These are phyloP conservation scores for Drosophila leontia DNA, from an alignment of 1,140 invertebrate genomes.

Conservation along the genomic window DNA sequence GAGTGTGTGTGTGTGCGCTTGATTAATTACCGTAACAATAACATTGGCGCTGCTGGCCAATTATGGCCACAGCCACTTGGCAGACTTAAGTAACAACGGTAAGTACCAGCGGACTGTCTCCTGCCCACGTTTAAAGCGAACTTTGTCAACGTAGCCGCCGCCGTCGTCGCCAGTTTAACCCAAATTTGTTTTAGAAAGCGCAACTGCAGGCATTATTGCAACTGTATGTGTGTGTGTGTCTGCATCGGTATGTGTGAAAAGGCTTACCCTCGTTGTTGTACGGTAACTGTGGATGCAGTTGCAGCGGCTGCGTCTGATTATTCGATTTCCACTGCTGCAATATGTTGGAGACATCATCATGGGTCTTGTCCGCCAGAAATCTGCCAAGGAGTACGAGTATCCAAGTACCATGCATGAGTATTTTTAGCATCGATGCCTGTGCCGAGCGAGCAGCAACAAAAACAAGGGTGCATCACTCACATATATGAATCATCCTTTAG, in stretches of 20 bases:
- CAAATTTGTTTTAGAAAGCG: conserved; percentile 75
- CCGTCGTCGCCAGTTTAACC: conserved; percentile 56
- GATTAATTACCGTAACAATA: conserved; percentile 64
- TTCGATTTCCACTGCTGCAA: conserved; percentile 83
- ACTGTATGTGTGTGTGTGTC: conserved; percentile 3
- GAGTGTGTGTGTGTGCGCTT: conserved; percentile 19
- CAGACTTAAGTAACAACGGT: conserved; percentile 28
- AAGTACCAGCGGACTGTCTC: conserved; percentile 27
- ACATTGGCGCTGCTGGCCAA: conserved; percentile 53
- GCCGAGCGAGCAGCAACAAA: conserved; percentile 21
- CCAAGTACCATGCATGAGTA: conserved; percentile 35
- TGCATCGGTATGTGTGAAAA: conserved; percentile 45
- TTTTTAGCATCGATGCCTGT: conserved; percentile 44
- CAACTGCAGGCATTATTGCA: conserved; percentile 47
- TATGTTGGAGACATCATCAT: conserved; percentile 82
- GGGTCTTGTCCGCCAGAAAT: conserved; percentile 82
- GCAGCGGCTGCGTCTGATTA: conserved; percentile 65
- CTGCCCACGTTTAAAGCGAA: conserved; percentile 48
- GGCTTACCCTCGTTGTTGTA: conserved; percentile 70
- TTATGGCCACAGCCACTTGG: conserved; percentile 58
- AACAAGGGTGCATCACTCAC: conserved; percentile 59
- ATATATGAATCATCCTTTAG: conserved; percentile 85
- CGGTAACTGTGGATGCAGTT: conserved; percentile 42
- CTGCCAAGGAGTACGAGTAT: conserved; percentile 49
- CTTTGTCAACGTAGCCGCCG: conserved; percentile 59